Evolutionary conservation across 2,888 invertebrate genomes (phyloP).

Genomic region (Amphipoea oculea): DNA sequence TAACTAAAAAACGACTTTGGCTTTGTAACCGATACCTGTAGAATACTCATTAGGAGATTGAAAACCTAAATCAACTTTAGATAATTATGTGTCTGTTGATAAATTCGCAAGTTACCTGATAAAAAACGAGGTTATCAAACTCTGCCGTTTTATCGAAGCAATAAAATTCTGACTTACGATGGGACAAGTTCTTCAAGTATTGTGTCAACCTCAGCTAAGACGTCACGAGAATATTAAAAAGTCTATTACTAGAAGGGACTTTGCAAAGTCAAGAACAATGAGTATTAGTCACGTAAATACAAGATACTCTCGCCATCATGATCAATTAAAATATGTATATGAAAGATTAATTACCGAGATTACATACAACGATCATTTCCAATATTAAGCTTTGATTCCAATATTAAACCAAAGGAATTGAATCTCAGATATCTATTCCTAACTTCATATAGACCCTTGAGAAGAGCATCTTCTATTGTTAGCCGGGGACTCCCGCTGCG

Average conservation of each 20-base stretch:
- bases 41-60: slow-evolving; percentile 17
- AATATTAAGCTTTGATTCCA: slow-evolving; percentile 27
- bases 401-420: slow-evolving; percentile 13
- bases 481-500: slow-evolving; percentile 50
- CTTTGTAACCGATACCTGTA: slow-evolving; percentile 9
- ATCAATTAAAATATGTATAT: slow-evolving; percentile 38
- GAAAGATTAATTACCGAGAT: slow-evolving; percentile 33
- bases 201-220: slow-evolving; percentile 38
- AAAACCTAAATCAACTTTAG: slow-evolving; percentile 12
- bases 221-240: slow-evolving; percentile 42
- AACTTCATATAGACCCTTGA: slow-evolving; percentile 18
- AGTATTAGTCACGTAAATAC: slow-evolving; percentile 31
- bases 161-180: slow-evolving; percentile 49
- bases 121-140: slow-evolving; percentile 58
- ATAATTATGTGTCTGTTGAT: slow-evolving; percentile 38
- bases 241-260: slow-evolving; percentile 29
- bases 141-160: slow-evolving; percentile 39
- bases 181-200: slow-evolving; percentile 48
- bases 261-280: slow-evolving; percentile 44
- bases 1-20: slow-evolving; percentile 3
- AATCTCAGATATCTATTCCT: slow-evolving; percentile 7
- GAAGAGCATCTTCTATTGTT: slow-evolving; percentile 38
- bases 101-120: slow-evolving; percentile 42
- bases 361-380: slow-evolving; percentile 21
- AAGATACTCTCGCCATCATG: slow-evolving; percentile 31